phyloP scores from a whole-genome alignment of 1,140 invertebrate genomes.

The Cydia fagiglandana region DNA sequence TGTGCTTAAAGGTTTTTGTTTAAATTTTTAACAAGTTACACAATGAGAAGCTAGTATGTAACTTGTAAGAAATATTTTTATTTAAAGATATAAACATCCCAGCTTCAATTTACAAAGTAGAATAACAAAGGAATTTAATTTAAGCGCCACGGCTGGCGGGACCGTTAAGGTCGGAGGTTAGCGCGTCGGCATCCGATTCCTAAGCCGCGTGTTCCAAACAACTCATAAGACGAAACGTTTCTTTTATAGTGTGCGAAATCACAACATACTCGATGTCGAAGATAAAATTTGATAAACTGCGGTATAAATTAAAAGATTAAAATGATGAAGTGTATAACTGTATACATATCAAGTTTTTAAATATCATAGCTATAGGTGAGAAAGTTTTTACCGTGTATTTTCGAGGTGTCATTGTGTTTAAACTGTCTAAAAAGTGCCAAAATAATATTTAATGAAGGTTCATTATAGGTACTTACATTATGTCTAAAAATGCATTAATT shows the following conservation, averaged over 20 bases:
- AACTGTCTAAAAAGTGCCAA: no score
- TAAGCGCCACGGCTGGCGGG: conserved; percentile 19
- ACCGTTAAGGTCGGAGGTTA: conserved; percentile 30
- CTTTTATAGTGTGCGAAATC: conserved; percentile 20
- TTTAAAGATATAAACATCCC: conserved; percentile 13
- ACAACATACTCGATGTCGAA: background rate
- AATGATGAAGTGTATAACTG: background rate
- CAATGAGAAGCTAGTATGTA: no score
- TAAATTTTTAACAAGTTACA: no score
- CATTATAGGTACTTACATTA: no score
- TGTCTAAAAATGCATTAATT: no score
- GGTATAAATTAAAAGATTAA: background rate
- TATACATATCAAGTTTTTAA: no score
- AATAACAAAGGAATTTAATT: conserved; percentile 30
- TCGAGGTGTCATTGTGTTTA: no score
- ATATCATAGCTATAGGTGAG: no score
- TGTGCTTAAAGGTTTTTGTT: no score
- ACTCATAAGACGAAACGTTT: conserved; percentile 1
- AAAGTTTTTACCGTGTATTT: no score
- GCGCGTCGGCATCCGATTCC: conserved; percentile 27
- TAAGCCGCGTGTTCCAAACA: conserved; percentile 9
- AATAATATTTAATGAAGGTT: no score
- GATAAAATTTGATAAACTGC: background rate
- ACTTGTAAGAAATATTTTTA: background rate
- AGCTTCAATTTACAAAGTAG: background rate